Percentiles rank a stretch among this genome's conserved stretches.
Conservation (phyloP, 2,797 vertebrate genomes). For the Dicrostonyx torquatus region DNA sequence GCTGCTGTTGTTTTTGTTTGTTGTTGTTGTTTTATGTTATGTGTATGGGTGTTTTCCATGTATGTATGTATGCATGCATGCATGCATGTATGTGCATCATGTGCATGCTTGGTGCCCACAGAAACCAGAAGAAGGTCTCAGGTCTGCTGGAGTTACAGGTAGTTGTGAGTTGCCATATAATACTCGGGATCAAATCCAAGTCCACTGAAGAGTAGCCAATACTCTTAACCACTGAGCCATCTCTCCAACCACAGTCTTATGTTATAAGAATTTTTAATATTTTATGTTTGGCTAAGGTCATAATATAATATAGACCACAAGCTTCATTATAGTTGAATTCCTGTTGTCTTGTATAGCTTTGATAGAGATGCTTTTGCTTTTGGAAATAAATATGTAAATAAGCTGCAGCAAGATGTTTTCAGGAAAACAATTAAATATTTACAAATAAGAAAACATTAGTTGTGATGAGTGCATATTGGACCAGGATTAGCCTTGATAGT, state of each 20-base stretch:
- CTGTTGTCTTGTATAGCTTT: not conserved
- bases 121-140: not conserved
- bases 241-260: not conserved
- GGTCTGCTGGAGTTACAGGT: not conserved
- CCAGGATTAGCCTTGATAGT: not conserved
- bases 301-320: not conserved
- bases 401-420: not conserved
- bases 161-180: not conserved
- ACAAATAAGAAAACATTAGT: not conserved
- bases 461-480: not conserved
- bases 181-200: not conserved
- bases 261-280: not conserved
- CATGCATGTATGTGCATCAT: not conserved
- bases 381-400: slow-evolving; percentile 23
- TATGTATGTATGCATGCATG: not conserved
- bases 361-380: not conserved
- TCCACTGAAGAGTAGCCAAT: not conserved
- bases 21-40: not conserved
- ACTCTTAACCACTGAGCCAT: not conserved
- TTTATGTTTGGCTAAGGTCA: not conserved
- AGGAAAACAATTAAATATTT: not conserved
- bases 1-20: not conserved
- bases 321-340: not conserved
- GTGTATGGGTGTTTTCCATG: not conserved
- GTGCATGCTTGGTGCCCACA: not conserved